phyloP scores from a whole-genome alignment of 2,797 vertebrate species.

The Carapus acus region DNA sequence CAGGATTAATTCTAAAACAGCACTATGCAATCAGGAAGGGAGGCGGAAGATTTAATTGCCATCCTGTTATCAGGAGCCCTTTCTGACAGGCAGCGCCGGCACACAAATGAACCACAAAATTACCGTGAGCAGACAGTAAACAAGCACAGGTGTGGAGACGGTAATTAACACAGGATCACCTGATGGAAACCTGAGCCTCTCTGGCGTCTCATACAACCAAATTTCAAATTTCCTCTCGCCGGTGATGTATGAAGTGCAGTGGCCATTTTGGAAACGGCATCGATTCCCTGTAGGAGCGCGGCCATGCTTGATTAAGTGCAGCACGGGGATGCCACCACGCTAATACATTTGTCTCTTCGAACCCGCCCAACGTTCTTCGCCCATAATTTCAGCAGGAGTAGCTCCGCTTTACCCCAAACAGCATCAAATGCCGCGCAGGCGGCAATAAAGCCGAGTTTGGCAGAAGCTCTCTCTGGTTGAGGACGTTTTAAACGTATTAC shows the following conservation, averaged over 20 bases:
- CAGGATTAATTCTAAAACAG: background rate
- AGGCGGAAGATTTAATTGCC: conserved; percentile 18
- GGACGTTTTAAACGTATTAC: conserved; percentile 20
- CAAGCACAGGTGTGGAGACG: conserved; percentile 26
- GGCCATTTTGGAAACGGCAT: conserved; percentile 3
- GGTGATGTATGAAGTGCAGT: conserved; percentile 8
- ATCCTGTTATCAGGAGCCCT: conserved; percentile 22
- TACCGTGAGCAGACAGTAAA: conserved; percentile 24
- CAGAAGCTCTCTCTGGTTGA: conserved; percentile 14
- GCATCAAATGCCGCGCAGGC: conserved; percentile 13
- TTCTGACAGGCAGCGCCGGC: conserved; percentile 22
- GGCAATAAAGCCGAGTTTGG: conserved; percentile 23
- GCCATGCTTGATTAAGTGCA: conserved; percentile 14
- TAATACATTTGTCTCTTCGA: conserved; percentile 25
- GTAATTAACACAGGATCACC: conserved; percentile 32
- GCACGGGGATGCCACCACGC: background rate
- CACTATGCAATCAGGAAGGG: background rate
- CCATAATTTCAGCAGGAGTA: conserved; percentile 25
- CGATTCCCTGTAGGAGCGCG: conserved; percentile 17
- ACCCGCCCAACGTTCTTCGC: conserved; percentile 2
- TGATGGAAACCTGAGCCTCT: background rate
- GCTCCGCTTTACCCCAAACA: conserved; percentile 12
- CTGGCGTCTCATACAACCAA: conserved; percentile 19
- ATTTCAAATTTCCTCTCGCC: conserved; percentile 16
- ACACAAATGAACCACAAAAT: conserved; percentile 27